Percentiles rank a stretch among this genome's conserved stretches.
These are phyloP conservation scores for Thera obeliscata DNA, from an alignment of 2,888 invertebrate species.

Conservation along the genomic window DNA sequence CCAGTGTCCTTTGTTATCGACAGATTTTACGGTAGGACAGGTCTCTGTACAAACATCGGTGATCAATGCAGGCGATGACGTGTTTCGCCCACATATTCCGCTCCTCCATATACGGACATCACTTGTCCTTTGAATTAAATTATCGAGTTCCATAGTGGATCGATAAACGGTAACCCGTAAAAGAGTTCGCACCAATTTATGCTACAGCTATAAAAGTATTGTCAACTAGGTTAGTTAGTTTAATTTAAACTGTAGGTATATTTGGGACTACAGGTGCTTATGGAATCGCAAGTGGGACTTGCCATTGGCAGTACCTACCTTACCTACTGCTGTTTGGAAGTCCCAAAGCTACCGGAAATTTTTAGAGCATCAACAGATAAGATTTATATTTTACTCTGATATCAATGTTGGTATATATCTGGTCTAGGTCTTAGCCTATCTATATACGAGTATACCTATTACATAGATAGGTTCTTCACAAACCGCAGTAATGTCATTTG, in stretches of 20 bases:
- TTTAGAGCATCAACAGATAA: not conserved
- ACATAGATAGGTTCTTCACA: too few relatives aligned
- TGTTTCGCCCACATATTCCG: slow-evolving; percentile 65
- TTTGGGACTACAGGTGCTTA: too few relatives aligned
- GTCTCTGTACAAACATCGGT: slow-evolving; percentile 44
- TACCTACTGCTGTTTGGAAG: not conserved
- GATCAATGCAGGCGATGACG: slow-evolving; percentile 62
- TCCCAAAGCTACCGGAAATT: not conserved
- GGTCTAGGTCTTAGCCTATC: not conserved
- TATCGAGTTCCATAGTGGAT: slow-evolving; percentile 65
- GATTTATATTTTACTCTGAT: not conserved
- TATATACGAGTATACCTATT: too few relatives aligned
- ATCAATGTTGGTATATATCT: not conserved
- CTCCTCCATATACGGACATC: slow-evolving; percentile 62
- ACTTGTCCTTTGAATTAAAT: slow-evolving; percentile 64
- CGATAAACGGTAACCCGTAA: slow-evolving; percentile 64
- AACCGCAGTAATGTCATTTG: slow-evolving; percentile 36
- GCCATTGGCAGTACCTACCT: not conserved
- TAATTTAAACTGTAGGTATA: not conserved
- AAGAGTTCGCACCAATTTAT: slow-evolving; percentile 47
- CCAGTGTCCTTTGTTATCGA: slow-evolving; percentile 24
- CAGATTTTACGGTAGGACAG: slow-evolving; percentile 43
- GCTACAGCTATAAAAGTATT: slow-evolving; percentile 35
- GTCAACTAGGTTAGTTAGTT: slow-evolving; percentile 17
- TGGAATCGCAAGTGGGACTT: too few relatives aligned